These are phyloP conservation scores for Echiichthys vipera DNA, from an alignment of 2,797 vertebrate genomes.

Conservation along the genomic window DNA sequence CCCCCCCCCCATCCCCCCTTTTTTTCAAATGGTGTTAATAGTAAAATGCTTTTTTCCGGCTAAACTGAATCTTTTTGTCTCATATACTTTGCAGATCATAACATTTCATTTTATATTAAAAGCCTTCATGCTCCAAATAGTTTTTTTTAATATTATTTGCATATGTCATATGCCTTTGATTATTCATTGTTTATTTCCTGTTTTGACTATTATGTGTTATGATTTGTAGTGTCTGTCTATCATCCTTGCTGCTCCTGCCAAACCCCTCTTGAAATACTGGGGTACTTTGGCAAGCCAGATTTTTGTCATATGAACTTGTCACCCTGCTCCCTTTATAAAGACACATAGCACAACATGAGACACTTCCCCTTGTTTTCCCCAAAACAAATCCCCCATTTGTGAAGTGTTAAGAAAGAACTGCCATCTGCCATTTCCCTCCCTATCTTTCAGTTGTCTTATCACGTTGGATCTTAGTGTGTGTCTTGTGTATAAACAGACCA, in stretches of 20 bases:
- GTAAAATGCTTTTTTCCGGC: background rate
- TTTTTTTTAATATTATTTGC: background rate
- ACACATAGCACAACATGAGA: conserved; percentile 10
- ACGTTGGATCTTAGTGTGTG: conserved; percentile 38
- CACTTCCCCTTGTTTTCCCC: too few species aligned
- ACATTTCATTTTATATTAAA: background rate
- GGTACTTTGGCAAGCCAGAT: background rate
- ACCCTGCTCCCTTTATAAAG: background rate
- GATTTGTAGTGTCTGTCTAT: background rate
- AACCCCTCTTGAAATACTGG: background rate
- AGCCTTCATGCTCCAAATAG: background rate
- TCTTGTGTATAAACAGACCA: conserved; percentile 47
- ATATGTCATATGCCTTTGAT: background rate
- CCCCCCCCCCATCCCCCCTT: too few species aligned
- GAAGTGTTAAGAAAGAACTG: conserved; percentile 12
- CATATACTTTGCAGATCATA: conserved; percentile 1
- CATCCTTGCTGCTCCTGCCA: conserved; percentile 1
- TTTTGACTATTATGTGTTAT: background rate
- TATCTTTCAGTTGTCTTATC: conserved; percentile 58
- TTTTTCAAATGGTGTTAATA: too few species aligned
- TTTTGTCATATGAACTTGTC: background rate
- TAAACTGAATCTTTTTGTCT: background rate
- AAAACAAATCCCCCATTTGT: conserved; percentile 30
- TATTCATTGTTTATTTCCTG: background rate
- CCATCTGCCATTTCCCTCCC: conserved; percentile 37